These are phyloP conservation scores for Drosophila nr. perissopoda DNA, from an alignment of 2,888 invertebrate species.

Conservation along the genomic window DNA sequence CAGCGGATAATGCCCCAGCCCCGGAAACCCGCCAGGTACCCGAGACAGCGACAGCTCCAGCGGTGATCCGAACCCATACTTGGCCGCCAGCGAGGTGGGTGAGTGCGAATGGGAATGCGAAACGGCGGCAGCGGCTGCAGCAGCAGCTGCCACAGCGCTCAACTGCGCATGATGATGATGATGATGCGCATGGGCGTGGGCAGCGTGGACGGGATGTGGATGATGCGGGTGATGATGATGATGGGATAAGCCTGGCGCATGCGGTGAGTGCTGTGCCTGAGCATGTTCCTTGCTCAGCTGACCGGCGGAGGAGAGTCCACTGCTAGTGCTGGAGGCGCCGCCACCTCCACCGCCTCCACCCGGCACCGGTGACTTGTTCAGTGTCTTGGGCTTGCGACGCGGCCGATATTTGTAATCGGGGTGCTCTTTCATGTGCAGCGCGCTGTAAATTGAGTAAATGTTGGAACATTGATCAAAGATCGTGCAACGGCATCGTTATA, in stretches of 20 bases:
- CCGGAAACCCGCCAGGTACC: constrained; percentile 75
- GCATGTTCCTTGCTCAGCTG: constrained; percentile 55
- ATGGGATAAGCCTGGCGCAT: constrained; percentile 35
- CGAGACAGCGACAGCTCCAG: constrained; percentile 83
- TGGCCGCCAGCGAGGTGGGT: constrained; percentile 69
- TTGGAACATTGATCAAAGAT: constrained; percentile 68
- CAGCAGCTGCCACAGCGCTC: constrained; percentile 67
- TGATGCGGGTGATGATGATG: constrained; percentile 65
- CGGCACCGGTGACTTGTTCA: constrained; percentile 87
- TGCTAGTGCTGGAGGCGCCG: constrained; percentile 16
- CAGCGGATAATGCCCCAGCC: constrained; percentile 82
- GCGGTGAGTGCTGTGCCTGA: constrained; percentile 63
- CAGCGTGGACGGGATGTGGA: constrained; percentile 56
- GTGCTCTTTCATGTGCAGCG: constrained; percentile 96
- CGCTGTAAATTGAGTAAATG: constrained; percentile 86
- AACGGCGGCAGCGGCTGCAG: constrained; percentile 52
- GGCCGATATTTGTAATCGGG: constrained; percentile 97
- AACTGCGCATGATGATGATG: constrained; percentile 72
- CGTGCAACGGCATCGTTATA: constrained; percentile 48
- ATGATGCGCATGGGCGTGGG: constrained; percentile 54
- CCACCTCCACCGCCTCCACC: constrained; percentile 42
- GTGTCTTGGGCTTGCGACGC: constrained; percentile 93
- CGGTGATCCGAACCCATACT: constrained; percentile 84
- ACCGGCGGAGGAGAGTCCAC: constrained; percentile 24
- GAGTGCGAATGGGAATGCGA: constrained; percentile 60